Evolutionary conservation across 2,888 invertebrate genomes (phyloP).

Genomic region (Ormyrus thymus): DNA sequence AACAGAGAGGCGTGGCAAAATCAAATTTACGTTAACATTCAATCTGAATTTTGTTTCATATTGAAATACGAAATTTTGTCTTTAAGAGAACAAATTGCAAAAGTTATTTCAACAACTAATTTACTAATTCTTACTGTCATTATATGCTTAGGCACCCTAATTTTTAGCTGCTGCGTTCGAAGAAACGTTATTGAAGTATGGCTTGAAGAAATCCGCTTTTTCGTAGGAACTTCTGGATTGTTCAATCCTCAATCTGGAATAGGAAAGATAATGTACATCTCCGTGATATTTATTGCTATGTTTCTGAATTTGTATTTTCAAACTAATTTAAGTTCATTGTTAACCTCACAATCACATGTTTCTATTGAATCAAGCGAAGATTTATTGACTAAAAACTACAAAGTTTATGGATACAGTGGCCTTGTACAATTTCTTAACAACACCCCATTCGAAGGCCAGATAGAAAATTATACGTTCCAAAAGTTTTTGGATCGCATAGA

Average conservation of each 20-base stretch:
- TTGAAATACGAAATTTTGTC: neutral
- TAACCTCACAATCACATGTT: neutral
- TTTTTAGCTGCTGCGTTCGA: neutral
- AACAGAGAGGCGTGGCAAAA: neutral
- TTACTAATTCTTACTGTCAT: neutral
- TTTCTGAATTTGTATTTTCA: conserved; percentile 4
- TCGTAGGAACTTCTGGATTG: neutral
- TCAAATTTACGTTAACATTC: neutral
- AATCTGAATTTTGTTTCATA: neutral
- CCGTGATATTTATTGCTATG: neutral
- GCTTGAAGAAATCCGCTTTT: neutral
- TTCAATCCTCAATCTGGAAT: neutral
- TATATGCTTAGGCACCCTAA: neutral
- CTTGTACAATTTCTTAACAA: neutral
- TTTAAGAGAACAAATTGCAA: neutral
- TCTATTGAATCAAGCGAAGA: neutral
- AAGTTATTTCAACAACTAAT: neutral
- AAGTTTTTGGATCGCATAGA: neutral
- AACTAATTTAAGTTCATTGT: neutral
- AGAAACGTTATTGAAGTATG: neutral
- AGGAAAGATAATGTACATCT: neutral
- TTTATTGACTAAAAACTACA: neutral
- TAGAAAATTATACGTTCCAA: neutral
- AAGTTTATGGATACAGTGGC: neutral
- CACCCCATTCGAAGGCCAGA: no score